Conservation (phyloP, 2,113 vertebrate species). For the Petroica traversi region DNA sequence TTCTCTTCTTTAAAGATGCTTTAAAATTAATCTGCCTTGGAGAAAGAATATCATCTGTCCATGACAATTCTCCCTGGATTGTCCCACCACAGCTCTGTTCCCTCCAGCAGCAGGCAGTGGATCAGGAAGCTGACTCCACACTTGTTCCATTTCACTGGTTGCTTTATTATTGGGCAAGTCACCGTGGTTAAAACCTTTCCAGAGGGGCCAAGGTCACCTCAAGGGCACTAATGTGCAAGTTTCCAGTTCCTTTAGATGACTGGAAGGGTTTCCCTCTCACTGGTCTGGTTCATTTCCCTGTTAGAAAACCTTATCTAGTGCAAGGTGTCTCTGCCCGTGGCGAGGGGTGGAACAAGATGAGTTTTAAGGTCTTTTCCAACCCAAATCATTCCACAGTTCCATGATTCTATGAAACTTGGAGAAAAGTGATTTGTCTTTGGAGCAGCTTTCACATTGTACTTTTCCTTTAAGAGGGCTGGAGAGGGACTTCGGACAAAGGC, state of each 20-base stretch:
- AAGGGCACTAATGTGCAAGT: background rate
- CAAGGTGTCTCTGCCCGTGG: background rate
- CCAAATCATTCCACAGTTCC: background rate
- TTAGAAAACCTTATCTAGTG: background rate
- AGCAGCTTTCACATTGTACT: background rate
- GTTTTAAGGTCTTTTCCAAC: background rate
- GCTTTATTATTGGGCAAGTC: background rate
- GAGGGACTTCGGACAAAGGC: background rate
- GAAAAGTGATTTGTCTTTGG: background rate
- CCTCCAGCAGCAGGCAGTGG: background rate
- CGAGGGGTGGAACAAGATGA: background rate
- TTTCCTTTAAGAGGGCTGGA: background rate
- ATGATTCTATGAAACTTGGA: background rate
- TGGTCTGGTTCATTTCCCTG: background rate
- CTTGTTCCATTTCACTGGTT: background rate
- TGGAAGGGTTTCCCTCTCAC: background rate
- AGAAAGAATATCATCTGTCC: background rate
- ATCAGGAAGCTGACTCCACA: background rate
- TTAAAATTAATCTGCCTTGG: background rate
- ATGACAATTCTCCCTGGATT: background rate
- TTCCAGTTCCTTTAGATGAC: background rate
- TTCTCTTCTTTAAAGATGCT: background rate
- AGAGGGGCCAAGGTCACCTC: background rate
- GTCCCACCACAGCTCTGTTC: background rate
- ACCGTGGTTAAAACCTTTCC: background rate